Percentiles rank a stretch among this genome's conserved stretches.
Conservation (phyloP, 2,888 invertebrate species). For the Octonoba sinensis region DNA sequence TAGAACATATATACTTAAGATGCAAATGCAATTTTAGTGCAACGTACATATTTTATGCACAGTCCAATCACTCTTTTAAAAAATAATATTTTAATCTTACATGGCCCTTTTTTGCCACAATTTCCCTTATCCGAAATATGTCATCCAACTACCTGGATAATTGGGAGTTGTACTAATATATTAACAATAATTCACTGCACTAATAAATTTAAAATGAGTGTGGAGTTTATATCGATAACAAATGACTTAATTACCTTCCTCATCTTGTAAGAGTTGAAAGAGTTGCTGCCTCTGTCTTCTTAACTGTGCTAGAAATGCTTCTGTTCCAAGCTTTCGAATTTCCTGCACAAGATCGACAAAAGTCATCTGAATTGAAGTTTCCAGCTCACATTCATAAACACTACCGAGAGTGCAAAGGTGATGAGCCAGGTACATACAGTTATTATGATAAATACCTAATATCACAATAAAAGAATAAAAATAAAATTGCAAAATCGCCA, state of each 20-base stretch:
- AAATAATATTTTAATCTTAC: too few species aligned
- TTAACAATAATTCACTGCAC: too few species aligned
- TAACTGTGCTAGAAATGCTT: slow-evolving; percentile 81
- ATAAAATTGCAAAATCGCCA: not conserved
- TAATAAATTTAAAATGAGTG: too few species aligned
- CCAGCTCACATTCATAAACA: slow-evolving; percentile 72
- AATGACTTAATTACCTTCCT: slow-evolving; percentile 75
- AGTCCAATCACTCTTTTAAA: too few species aligned
- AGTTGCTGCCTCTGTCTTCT: slow-evolving; percentile 82
- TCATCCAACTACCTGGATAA: too few species aligned
- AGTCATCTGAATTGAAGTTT: slow-evolving; percentile 72
- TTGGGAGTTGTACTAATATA: too few species aligned
- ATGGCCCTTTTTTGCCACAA: too few species aligned
- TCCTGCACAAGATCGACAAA: slow-evolving; percentile 80
- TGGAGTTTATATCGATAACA: too few species aligned
- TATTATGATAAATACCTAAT: slow-evolving; percentile 87
- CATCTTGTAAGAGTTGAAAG: slow-evolving; percentile 80
- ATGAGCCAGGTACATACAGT: slow-evolving; percentile 89
- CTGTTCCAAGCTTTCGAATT: slow-evolving; percentile 79
- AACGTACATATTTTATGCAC: too few species aligned
- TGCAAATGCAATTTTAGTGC: too few species aligned
- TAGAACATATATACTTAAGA: too few species aligned
- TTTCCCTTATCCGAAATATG: too few species aligned
- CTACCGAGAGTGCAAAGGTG: slow-evolving; percentile 79
- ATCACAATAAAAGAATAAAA: slow-evolving; percentile 6